Evolutionary conservation across 2,888 invertebrate genomes (phyloP), one percentile per base, ranked within the genome.

Genomic region (Ypsolopha scabrella): DNA sequence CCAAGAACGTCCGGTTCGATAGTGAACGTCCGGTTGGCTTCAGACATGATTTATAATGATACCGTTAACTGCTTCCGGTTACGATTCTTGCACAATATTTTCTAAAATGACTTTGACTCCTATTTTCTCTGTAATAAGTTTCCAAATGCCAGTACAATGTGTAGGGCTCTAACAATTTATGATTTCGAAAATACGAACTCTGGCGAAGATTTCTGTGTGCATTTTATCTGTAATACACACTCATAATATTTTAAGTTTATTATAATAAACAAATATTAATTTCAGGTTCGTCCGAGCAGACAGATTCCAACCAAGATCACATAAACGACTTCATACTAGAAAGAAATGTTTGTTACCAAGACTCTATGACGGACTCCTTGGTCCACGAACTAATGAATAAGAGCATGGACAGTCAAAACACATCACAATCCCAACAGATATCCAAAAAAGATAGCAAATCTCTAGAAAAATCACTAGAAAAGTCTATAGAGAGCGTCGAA

Each of bases 301-400:
- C 75, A 33, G 78, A 82, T 7, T 80, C 78, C 0, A 73, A 75
- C 54, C 80, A 77, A 51, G 87, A 85, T n/a, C 70, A 80, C 53
- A 70, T 75, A 56, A 85, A 82, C 59, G 87, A 87, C 51, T 87
- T 81, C 54, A 77, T 87, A 8, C 58, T 87, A 0, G 87, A 87
- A 65, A 58, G 87, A 2, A 87, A 87, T 53, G 77, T 87, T 0
- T 87, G 87, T 57, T 87, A 81, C 57, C 87, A 87, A 61, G 87
- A 87, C 48, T 87, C 87, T 0, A 60, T 87, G 24, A 80, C 85
- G 0, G 87, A 87, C 48, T 87, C 87, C 0, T 57, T 80, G 0
- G 77, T 80, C 38, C 87, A 87, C 54, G 87, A 87, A 37, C 58
- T 85, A 0, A 60, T 83, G 0, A 81, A 78, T 55, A 60, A 73